Percentiles rank a stretch among this genome's conserved stretches.
Evolutionary conservation across 2,888 invertebrate genomes (phyloP).

Genomic region (Adineta ricciae): DNA sequence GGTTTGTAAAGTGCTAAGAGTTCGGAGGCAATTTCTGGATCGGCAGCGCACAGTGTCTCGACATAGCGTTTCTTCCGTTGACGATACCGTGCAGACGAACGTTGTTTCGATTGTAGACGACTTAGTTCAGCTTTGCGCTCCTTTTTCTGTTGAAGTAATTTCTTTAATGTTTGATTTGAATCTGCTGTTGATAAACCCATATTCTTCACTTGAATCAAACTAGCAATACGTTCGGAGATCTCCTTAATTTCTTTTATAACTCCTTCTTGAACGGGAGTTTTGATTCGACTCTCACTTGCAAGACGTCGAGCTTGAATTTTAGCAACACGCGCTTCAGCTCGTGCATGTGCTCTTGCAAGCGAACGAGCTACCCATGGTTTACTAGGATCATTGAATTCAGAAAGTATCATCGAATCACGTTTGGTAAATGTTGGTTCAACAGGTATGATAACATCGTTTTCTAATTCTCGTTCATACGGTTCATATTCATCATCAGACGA

Average conservation of each 20-base stretch:
- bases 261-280: background rate
- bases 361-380: background rate
- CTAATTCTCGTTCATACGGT: background rate
- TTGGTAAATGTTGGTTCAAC: background rate
- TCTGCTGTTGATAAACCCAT: conserved; percentile 10
- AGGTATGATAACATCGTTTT: background rate
- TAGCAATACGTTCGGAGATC: conserved; percentile 10
- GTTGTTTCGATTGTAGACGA: conserved; percentile 14
- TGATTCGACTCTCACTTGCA: background rate
- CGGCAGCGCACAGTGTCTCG: background rate
- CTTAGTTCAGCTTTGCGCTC: background rate
- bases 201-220: conserved; percentile 16
- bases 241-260: background rate
- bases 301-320: background rate
- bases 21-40: background rate
- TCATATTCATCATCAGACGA: background rate
- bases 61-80: background rate
- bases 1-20: background rate
- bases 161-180: background rate
- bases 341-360: background rate
- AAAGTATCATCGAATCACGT: background rate
- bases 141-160: conserved; percentile 7
- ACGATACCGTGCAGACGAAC: conserved; percentile 4
- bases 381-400: background rate
- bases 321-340: background rate